phyloP scores from a whole-genome alignment of 2,797 vertebrate species.

The Tenualosa ilisha region DNA sequence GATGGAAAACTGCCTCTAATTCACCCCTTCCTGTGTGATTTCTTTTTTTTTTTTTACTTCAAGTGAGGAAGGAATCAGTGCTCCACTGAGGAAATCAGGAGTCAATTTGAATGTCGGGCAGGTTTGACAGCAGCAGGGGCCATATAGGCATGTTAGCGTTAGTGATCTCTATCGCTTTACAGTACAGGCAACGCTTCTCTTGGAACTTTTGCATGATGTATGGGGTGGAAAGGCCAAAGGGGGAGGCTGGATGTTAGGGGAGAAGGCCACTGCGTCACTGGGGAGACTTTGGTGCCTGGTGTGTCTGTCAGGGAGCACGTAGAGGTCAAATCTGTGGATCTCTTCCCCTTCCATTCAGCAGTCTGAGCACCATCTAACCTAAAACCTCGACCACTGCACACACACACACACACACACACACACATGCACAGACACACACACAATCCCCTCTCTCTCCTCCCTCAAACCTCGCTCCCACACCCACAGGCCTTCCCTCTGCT shows the following conservation, averaged over 20 bases:
- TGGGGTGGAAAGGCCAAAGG: conserved; percentile 17
- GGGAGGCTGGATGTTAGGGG: conserved; percentile 18
- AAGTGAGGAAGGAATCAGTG: not conserved
- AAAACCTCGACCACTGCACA: not conserved
- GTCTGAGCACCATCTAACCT: not conserved
- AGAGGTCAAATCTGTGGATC: conserved; percentile 10
- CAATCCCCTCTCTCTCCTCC: conserved; percentile 22
- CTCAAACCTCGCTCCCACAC: conserved; percentile 33
- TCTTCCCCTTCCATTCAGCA: not conserved
- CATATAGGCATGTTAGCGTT: conserved; percentile 3
- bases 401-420: not conserved
- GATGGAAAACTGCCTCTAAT: conserved; percentile 39
- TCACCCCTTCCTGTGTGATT: conserved; percentile 27
- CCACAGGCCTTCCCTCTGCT: not conserved
- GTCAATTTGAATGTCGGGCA: conserved; percentile 21
- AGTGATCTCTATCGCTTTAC: not conserved
- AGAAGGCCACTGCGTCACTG: conserved; percentile 17
- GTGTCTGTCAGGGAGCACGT: not conserved
- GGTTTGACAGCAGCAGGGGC: not conserved
- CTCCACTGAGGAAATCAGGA: not conserved
- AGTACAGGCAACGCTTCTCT: not conserved
- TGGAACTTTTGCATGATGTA: conserved; percentile 16
- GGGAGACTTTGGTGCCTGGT: conserved; percentile 15
- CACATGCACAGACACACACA: not conserved
- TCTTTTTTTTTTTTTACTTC: not conserved